A percentile compares a stretch with the other conserved stretches of the same genome.
These are phyloP conservation scores for Mesochorus sp. DNA, from an alignment of 2,888 invertebrate species.

Conservation along the genomic window DNA sequence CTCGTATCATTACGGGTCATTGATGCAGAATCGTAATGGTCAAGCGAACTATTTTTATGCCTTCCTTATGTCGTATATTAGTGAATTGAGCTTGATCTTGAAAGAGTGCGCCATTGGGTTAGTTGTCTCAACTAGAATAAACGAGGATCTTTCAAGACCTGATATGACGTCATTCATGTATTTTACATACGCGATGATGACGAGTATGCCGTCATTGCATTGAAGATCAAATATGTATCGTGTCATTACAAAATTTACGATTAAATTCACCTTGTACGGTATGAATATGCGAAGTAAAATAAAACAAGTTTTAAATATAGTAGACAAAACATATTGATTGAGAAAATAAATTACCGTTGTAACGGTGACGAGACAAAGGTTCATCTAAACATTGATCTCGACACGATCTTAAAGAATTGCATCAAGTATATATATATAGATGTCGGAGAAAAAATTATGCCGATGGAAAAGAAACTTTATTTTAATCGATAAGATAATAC, in stretches of 20 bases:
- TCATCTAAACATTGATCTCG: conserved; percentile 15
- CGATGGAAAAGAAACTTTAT: not conserved
- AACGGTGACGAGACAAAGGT: conserved; percentile 6
- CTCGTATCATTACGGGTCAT: conserved; percentile 43
- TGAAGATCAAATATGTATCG: conserved; percentile 33
- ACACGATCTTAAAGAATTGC: too few relatives aligned
- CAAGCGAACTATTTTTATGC: not conserved
- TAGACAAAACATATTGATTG: not conserved
- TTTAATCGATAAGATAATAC: not conserved
- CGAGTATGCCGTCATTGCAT: conserved; percentile 37
- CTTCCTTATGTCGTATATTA: not conserved
- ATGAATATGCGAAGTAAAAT: conserved; percentile 16
- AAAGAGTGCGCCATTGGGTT: conserved; percentile 35
- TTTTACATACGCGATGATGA: conserved; percentile 34
- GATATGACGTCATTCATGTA: conserved; percentile 27
- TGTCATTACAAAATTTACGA: conserved; percentile 45
- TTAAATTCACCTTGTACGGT: conserved; percentile 54
- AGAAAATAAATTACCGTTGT: conserved; percentile 12
- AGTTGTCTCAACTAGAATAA: conserved; percentile 47
- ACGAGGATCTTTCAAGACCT: not conserved
- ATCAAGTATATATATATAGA: too few relatives aligned
- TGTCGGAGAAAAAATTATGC: not conserved
- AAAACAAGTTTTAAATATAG: not conserved
- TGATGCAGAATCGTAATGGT: conserved; percentile 1
- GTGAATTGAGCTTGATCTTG: conserved; percentile 54